Percentiles rank a stretch among this genome's conserved stretches.
These are phyloP conservation scores for Vombatus ursinus DNA, from an alignment of 2,113 vertebrate species.

Conservation along the genomic window DNA sequence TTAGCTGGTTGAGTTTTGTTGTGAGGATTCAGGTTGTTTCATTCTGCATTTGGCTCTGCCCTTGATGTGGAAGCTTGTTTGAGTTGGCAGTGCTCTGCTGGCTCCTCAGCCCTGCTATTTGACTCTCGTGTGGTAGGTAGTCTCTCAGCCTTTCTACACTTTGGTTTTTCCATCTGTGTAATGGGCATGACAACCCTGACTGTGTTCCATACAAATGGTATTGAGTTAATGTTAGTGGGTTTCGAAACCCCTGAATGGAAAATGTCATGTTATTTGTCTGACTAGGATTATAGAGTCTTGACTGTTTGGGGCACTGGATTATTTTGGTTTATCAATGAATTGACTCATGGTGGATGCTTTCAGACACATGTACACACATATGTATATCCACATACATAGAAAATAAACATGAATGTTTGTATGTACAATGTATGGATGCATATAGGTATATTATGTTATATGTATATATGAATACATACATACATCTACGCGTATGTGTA, in stretches of 20 bases:
- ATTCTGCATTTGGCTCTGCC: slow-evolving; percentile 41
- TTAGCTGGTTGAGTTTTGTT: background rate
- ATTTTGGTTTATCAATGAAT: background rate
- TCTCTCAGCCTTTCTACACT: background rate
- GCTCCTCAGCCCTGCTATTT: background rate
- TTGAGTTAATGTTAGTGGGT: background rate
- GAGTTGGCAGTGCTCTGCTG: slow-evolving; percentile 7
- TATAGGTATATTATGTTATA: no score
- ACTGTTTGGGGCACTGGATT: background rate
- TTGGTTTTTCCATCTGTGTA: background rate
- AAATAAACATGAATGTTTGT: background rate
- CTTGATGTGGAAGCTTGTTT: slow-evolving; percentile 16
- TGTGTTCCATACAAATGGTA: background rate
- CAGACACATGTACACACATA: background rate
- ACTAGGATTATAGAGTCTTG: background rate
- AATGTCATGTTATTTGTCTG: background rate
- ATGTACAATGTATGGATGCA: no score
- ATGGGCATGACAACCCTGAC: slow-evolving; percentile 23
- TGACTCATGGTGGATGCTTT: slow-evolving; percentile 39
- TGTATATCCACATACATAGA: background rate
- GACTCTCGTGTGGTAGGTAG: slow-evolving; percentile 31
- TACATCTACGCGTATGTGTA: no score
- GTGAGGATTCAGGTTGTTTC: slow-evolving; percentile 17
- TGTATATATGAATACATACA: no score
- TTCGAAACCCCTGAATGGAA: background rate